These are phyloP conservation scores for Chauna torquata DNA, from an alignment of 2,113 vertebrate genomes.

Conservation along the genomic window DNA sequence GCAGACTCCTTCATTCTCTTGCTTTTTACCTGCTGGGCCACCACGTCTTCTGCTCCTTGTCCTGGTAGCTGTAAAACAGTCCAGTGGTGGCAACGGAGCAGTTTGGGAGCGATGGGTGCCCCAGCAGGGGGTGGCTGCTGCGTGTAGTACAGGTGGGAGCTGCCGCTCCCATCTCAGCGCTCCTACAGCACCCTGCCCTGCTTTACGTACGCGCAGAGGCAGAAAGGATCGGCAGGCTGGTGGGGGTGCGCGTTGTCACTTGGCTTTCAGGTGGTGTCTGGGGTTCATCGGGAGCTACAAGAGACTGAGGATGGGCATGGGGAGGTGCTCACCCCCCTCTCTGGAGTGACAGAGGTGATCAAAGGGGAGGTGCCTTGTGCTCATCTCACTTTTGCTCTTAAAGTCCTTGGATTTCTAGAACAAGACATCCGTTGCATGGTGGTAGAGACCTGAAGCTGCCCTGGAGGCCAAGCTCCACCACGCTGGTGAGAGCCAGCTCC, in stretches of 20 bases:
- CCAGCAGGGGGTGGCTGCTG: not conserved
- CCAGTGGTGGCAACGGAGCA: not conserved
- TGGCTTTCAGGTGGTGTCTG: not conserved
- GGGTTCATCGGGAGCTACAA: not conserved
- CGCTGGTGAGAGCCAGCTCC: not conserved
- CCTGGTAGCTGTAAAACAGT: not conserved
- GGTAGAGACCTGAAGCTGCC: not conserved
- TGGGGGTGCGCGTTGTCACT: not conserved
- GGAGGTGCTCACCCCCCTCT: not conserved
- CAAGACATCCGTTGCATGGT: not conserved
- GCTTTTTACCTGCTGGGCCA: not conserved
- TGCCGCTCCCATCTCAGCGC: not conserved
- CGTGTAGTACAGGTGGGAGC: not conserved
- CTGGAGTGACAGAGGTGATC: not conserved
- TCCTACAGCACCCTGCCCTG: not conserved
- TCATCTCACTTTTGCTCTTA: not conserved
- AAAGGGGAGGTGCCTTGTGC: not conserved
- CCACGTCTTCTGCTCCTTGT: not conserved
- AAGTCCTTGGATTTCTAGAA: not conserved
- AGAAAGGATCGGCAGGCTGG: not conserved
- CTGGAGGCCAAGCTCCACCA: rapidly evolving
- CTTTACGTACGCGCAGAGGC: not conserved
- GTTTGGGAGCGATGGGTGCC: not conserved
- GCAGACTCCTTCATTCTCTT: not conserved
- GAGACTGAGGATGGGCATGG: not conserved